These are phyloP conservation scores for Myripristis murdjan DNA, from an alignment of 2,797 vertebrate species.

Conservation along the genomic window DNA sequence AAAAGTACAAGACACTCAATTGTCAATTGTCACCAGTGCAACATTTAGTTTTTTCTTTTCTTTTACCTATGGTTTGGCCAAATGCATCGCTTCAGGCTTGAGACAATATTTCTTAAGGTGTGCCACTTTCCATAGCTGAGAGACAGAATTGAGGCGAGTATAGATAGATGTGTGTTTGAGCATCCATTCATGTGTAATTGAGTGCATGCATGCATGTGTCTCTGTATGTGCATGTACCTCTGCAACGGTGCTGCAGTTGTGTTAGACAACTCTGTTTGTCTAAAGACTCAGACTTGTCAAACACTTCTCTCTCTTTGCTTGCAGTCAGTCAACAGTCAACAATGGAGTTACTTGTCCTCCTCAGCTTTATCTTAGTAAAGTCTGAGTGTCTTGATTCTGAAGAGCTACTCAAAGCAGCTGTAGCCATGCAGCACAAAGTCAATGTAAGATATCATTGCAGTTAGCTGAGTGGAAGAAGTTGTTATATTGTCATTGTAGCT, in stretches of 20 bases:
- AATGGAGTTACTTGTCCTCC: conserved; percentile 6
- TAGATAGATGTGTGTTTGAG: too few species aligned
- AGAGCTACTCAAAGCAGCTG: background rate
- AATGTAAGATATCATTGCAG: conserved; percentile 5
- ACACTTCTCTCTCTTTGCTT: conserved; percentile 20
- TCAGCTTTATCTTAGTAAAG: conserved; percentile 7
- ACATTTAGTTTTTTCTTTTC: background rate
- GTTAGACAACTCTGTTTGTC: conserved; percentile 23
- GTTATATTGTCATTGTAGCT: conserved; percentile 5
- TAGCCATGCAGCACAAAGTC: conserved; percentile 3
- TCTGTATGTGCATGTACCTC: conserved; percentile 9
- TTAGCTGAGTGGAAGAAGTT: background rate
- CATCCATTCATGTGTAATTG: too few species aligned
- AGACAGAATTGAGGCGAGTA: background rate
- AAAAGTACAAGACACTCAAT: background rate
- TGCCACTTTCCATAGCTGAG: conserved; percentile 2
- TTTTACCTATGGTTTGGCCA: background rate
- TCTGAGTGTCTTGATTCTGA: background rate
- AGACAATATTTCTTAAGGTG: conserved; percentile 3
- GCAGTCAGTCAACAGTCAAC: conserved; percentile 21
- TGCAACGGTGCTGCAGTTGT: background rate
- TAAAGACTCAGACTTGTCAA: conserved; percentile 13
- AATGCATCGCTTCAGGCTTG: background rate
- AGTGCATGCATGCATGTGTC: too few species aligned
- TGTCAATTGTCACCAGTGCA: background rate